Conservation (phyloP, 1,140 invertebrate species). For the Helicoverpa armigera region DNA sequence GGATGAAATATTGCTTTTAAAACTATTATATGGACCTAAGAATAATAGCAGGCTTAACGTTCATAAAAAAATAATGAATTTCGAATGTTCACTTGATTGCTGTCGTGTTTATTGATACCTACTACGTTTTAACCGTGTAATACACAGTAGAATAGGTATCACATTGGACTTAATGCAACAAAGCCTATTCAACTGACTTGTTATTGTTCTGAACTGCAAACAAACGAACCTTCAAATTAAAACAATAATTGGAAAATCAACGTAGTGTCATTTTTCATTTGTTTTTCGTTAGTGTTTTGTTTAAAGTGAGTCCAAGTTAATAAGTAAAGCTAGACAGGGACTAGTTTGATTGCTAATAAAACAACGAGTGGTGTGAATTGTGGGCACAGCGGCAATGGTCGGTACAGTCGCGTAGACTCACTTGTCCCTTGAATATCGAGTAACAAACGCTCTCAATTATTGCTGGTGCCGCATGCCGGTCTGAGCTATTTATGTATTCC, state of each 20-base stretch:
- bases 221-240: slow-evolving; percentile 1
- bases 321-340: background rate
- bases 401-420: slow-evolving; percentile 14
- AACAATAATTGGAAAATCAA: too few species aligned
- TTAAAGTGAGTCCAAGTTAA: slow-evolving; percentile 1
- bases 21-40: slow-evolving; percentile 6
- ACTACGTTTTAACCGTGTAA: too few species aligned
- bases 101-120: background rate
- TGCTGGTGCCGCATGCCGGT: background rate
- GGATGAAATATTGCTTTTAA: slow-evolving; percentile 36
- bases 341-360: slow-evolving; percentile 34
- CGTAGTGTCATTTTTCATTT: background rate
- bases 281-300: background rate
- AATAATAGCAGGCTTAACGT: slow-evolving; percentile 2
- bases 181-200: slow-evolving; percentile 16
- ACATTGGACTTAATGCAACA: slow-evolving; percentile 10
- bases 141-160: background rate
- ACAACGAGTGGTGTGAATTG: slow-evolving; percentile 33
- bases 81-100: background rate
- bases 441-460: slow-evolving; percentile 42
- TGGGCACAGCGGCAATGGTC: slow-evolving; percentile 1
- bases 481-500: slow-evolving; percentile 28
- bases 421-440: slow-evolving; percentile 30
- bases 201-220: slow-evolving; percentile 10
- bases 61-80: background rate